Base-by-base conservation (phyloP, 2,888 invertebrate genomes). In the Tubulanus polymorphus region DNA sequence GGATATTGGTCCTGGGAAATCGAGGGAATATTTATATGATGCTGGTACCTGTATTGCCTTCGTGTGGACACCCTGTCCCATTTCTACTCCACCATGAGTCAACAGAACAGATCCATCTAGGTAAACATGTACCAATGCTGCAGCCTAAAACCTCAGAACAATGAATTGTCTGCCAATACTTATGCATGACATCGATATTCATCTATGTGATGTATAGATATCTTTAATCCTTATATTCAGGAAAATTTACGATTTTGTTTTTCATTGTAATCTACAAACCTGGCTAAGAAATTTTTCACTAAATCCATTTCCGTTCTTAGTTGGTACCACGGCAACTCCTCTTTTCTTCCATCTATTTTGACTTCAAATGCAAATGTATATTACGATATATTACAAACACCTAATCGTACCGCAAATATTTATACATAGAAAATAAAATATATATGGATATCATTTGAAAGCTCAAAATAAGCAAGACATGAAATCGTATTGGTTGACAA, bases 251-350 rank as follows among this genome's bases (percentile, higher is more conserved):
- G n/a, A n/a, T n/a, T n/a, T n/a, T n/a, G n/a, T n/a, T n/a, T n/a
- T n/a, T n/a, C n/a, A n/a, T n/a, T n/a, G n/a, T n/a, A n/a, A n/a
- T 8, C 10, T 28, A 25, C 51, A 29, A 56, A 67, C 68, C 82
- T 93, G 93, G 50, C 69, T 70, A 15, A 70, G 54, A 53, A 60
- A 59, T 37, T 52, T 32, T n/a, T 62, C 62, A 15, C 66, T 65
- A 46, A 63, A 74, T 12, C 67, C 54, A n/a, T 71, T 61, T 12
- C 72, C 71, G 64, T 65, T 71, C 56, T 68, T 71, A 10, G 65
- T 63, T 10, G 73, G 70, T 1, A 66, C 53, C 6, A 72, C 45
- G 6, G 67, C 58, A 1, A 74, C 63, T 5, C 74, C 74, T 52
- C 71, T 57, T 53, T 74, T 74, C 58, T 67, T 70, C 71, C 72